A percentile compares a stretch with the other conserved stretches of the same genome.
These are phyloP conservation scores for Digitonthophagus gazella DNA, from an alignment of 2,888 invertebrate genomes.

Conservation along the genomic window DNA sequence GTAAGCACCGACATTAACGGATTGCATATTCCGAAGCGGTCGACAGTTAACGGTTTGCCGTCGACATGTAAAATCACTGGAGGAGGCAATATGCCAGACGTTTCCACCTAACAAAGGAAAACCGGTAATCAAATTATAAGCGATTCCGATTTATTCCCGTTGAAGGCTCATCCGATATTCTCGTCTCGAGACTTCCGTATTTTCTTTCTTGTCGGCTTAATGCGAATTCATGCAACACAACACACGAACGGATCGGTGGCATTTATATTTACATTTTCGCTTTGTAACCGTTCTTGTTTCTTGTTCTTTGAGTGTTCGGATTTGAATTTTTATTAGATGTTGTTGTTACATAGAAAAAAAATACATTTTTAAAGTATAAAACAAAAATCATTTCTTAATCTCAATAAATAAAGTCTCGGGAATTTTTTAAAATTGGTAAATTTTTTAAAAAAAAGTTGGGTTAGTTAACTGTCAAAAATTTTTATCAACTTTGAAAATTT, in stretches of 20 bases:
- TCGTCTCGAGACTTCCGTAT: not conserved
- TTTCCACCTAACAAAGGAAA: not conserved
- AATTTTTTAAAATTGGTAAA: too few species aligned
- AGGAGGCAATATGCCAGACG: not conserved
- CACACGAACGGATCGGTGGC: too few species aligned
- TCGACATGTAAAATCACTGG: not conserved
- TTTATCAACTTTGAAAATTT: too few species aligned
- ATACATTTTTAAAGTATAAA: too few species aligned
- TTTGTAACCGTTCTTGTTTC: not conserved
- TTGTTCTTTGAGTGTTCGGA: not conserved
- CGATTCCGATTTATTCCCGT: not conserved
- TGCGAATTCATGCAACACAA: not conserved
- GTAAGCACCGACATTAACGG: not conserved
- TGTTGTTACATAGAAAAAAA: too few species aligned
- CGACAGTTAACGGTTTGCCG: not conserved
- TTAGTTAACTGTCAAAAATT: too few species aligned
- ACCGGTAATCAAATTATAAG: not conserved
- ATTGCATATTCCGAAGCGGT: not conserved
- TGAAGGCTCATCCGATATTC: not conserved
- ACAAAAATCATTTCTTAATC: too few species aligned
- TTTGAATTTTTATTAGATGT: not conserved
- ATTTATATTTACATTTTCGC: not conserved
- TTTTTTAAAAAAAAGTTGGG: too few species aligned
- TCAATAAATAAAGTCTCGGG: too few species aligned
- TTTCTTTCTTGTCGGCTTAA: not conserved